These are phyloP conservation scores for Ciona savignyi DNA, from an alignment of 23 tunicate species.

Conservation along the genomic window DNA sequence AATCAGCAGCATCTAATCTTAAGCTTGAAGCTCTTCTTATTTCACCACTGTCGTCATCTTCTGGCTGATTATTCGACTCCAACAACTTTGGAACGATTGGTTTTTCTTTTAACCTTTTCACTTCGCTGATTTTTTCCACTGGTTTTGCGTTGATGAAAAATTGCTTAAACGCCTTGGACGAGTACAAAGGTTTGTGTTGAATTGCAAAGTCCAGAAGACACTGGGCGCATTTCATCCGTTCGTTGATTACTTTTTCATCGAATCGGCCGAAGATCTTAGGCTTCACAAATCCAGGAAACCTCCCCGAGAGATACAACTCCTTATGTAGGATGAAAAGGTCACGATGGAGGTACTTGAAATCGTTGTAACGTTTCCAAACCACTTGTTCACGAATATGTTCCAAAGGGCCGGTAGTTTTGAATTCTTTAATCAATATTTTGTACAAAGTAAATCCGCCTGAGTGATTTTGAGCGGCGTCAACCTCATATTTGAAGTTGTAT, in stretches of 20 bases:
- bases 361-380: constrained; percentile 61
- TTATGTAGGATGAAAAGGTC: constrained; percentile 24
- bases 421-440: background rate
- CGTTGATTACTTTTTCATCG: constrained; percentile 36
- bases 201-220: constrained; percentile 44
- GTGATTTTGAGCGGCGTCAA: background rate
- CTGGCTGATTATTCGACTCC: background rate
- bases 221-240: constrained; percentile 34
- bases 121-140: background rate
- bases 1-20: background rate
- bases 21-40: background rate
- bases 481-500: background rate
- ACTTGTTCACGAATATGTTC: background rate
- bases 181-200: constrained; percentile 29
- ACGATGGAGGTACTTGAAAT: constrained; percentile 39
- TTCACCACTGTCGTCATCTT: background rate
- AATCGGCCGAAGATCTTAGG: constrained; percentile 60
- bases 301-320: constrained; percentile 41
- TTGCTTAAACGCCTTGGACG: constrained; percentile 18
- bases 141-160: constrained; percentile 17
- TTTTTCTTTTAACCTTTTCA: background rate
- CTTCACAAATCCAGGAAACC: constrained; percentile 32
- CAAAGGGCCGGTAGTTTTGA: background rate
- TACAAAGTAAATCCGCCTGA: background rate
- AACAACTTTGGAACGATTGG: background rate